Percentiles rank a stretch among this genome's conserved stretches.
Conservation (phyloP, 1,140 invertebrate species). For the Apis florea region DNA sequence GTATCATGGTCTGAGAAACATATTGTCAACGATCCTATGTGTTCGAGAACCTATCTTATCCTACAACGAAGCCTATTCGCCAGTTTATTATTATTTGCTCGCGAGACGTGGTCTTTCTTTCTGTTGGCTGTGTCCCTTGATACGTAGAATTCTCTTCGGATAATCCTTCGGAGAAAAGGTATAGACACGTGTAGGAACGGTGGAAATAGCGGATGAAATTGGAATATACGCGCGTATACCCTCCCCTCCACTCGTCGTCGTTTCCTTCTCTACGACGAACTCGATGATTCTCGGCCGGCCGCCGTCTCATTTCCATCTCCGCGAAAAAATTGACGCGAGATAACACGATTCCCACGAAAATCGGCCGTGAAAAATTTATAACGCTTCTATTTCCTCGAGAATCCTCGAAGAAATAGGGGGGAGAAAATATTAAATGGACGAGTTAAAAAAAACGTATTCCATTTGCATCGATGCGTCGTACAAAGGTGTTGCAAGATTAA, state of each 20-base stretch:
- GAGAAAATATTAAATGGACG: too few relatives aligned
- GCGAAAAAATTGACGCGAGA: too few relatives aligned
- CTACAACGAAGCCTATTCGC: slow-evolving; percentile 35
- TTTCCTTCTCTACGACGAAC: too few relatives aligned
- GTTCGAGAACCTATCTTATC: slow-evolving; percentile 21
- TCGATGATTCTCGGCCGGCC: background rate
- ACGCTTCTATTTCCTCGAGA: too few relatives aligned
- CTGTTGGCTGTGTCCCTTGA: slow-evolving; percentile 44
- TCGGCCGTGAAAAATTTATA: too few relatives aligned
- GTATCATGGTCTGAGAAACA: background rate
- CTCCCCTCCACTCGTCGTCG: too few relatives aligned
- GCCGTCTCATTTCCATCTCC: slow-evolving; percentile 41
- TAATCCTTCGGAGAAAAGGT: slow-evolving; percentile 50
- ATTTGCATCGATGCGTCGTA: too few relatives aligned
- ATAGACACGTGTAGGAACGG: background rate
- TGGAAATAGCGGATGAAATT: background rate
- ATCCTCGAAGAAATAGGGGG: too few relatives aligned
- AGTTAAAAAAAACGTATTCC: too few relatives aligned
- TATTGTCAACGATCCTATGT: background rate
- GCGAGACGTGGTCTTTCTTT: slow-evolving; percentile 26
- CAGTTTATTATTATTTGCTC: slow-evolving; percentile 63
- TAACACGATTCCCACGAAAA: too few relatives aligned
- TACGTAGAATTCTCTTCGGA: slow-evolving; percentile 30
- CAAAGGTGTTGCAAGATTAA: background rate
- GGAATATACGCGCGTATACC: slow-evolving; percentile 28